Evolutionary conservation across 2,888 invertebrate species (phyloP).

Genomic region (Perizoma affinitatum): DNA sequence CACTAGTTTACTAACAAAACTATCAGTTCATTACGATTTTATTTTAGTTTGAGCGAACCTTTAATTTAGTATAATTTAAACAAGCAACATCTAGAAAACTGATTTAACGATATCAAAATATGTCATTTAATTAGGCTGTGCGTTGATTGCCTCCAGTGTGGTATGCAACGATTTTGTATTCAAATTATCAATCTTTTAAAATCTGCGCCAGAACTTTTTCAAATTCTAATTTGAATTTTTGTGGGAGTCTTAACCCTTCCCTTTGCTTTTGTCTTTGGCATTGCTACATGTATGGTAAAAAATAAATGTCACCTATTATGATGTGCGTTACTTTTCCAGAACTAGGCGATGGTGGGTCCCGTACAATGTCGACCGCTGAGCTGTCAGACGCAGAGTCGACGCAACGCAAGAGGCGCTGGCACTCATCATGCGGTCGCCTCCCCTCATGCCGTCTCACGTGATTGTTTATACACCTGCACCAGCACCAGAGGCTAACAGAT

Average conservation of each 20-base stretch:
- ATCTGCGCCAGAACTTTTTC: too few relatives aligned
- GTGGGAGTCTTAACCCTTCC: too few relatives aligned
- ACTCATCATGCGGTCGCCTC: conserved; percentile 76
- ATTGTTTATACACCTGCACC: conserved; percentile 40
- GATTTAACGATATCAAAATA: too few relatives aligned
- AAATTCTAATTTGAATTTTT: too few relatives aligned
- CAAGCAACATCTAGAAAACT: too few relatives aligned
- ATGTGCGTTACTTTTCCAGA: conserved; percentile 52
- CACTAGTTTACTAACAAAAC: background rate
- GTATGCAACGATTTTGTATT: too few relatives aligned
- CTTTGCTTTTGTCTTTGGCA: too few relatives aligned
- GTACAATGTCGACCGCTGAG: conserved; percentile 76
- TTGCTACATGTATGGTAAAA: too few relatives aligned
- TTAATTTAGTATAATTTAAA: too few relatives aligned
- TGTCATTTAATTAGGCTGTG: too few relatives aligned
- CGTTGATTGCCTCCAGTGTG: too few relatives aligned
- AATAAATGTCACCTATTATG: background rate
- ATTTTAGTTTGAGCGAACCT: background rate
- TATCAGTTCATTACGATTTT: background rate
- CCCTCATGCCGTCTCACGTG: conserved; percentile 76
- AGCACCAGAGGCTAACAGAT: background rate
- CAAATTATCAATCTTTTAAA: too few relatives aligned
- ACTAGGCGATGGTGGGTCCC: conserved; percentile 70
- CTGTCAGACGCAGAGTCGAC: conserved; percentile 71
- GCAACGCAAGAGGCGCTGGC: conserved; percentile 74